Percentiles rank a stretch among this genome's conserved stretches.
phyloP scores from a whole-genome alignment of 2,888 invertebrate genomes.

The Syrphus vitripennis region DNA sequence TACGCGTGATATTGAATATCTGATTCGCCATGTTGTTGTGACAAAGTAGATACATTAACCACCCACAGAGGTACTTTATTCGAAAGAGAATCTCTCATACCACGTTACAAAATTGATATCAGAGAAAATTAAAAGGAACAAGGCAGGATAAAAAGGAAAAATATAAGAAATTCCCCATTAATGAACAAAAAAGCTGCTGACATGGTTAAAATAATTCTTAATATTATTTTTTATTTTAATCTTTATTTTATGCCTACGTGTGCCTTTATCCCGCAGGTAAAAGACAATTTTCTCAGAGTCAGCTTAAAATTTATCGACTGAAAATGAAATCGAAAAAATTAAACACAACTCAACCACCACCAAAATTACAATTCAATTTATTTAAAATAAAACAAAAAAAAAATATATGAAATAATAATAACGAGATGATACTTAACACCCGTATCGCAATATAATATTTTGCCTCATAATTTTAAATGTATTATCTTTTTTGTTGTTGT shows the following conservation, averaged over 20 bases:
- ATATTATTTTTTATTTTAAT: conserved; percentile 42
- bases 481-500: neutral
- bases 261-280: neutral
- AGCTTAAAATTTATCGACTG: conserved; percentile 37
- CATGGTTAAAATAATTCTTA: conserved; percentile 48
- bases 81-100: neutral
- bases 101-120: neutral
- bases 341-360: neutral
- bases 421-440: conserved; percentile 67
- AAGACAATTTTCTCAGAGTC: conserved; percentile 25
- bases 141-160: neutral
- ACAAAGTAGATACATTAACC: no score
- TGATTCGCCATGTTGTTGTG: no score
- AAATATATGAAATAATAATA: no score
- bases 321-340: neutral
- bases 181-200: conserved; percentile 46
- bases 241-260: conserved; percentile 41
- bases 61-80: no score
- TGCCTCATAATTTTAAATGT: neutral
- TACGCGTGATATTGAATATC: no score
- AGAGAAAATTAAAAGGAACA: neutral
- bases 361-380: conserved; percentile 35
- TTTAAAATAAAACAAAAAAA: conserved; percentile 48
- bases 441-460: conserved; percentile 34
- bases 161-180: neutral